phyloP scores from a whole-genome alignment of 2,113 vertebrate genomes.

The Alligator mississippiensis region DNA sequence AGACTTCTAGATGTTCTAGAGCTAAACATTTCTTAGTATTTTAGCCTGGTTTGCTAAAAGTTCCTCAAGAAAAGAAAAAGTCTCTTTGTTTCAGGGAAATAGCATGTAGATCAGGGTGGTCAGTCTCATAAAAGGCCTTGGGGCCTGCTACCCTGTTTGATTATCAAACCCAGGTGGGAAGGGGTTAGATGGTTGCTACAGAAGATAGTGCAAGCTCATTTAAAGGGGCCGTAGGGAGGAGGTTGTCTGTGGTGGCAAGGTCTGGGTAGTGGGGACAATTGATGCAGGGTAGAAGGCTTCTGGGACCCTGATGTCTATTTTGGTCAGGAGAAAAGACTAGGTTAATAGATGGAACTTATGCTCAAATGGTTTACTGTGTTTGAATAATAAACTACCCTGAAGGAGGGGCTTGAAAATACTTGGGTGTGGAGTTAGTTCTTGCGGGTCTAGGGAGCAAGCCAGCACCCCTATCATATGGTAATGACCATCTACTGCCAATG shows the following conservation, averaged over 20 bases:
- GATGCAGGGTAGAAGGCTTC: background rate
- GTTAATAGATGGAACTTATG: background rate
- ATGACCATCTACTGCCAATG: background rate
- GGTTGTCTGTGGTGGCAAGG: no score
- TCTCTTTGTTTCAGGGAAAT: slow-evolving; percentile 18
- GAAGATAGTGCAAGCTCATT: background rate
- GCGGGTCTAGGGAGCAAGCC: background rate
- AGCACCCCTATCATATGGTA: accelerated
- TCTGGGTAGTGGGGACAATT: no score
- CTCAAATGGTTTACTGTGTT: background rate
- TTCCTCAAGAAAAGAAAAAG: background rate
- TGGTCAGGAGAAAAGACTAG: background rate
- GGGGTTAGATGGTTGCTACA: slow-evolving; percentile 19
- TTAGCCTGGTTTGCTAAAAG: background rate
- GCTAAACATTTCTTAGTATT: background rate
- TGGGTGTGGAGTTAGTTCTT: background rate
- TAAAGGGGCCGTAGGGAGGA: background rate
- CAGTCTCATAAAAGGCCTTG: slow-evolving; percentile 19
- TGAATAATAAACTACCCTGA: slow-evolving; percentile 2
- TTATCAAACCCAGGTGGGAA: slow-evolving; percentile 53
- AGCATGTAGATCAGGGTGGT: background rate
- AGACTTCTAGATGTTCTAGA: background rate
- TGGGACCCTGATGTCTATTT: slow-evolving; percentile 2
- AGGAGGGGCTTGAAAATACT: background rate
- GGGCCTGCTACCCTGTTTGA: slow-evolving; percentile 38